Percentiles rank a stretch among this genome's conserved stretches.
Evolutionary conservation across 2,888 invertebrate genomes (phyloP).

Genomic region (Electrophaes corylata): DNA sequence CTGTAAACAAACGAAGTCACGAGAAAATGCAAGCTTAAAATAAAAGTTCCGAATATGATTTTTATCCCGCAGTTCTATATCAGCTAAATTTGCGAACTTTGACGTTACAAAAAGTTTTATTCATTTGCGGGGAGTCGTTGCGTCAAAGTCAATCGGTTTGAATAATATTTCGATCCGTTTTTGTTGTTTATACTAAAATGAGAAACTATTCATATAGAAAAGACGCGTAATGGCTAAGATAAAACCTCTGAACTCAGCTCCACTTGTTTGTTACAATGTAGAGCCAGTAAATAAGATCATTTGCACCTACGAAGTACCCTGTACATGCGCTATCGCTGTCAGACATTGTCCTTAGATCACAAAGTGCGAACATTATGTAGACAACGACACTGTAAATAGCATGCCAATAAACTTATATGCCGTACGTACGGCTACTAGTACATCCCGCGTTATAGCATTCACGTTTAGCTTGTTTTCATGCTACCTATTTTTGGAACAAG

Average conservation of each 20-base stretch:
- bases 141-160: too few relatives aligned
- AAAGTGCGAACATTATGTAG: constrained; percentile 44
- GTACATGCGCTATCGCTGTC: constrained; percentile 25
- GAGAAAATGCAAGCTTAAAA: too few relatives aligned
- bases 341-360: constrained; percentile 34
- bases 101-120: background rate
- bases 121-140: background rate
- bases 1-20: too few relatives aligned
- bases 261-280: constrained; percentile 15
- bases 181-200: background rate
- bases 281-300: constrained; percentile 21
- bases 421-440: background rate
- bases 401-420: constrained; percentile 12
- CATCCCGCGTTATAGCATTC: too few relatives aligned
- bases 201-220: background rate
- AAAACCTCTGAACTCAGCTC: background rate
- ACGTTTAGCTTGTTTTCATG: too few relatives aligned
- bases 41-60: background rate
- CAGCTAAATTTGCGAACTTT: background rate
- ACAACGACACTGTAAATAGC: constrained; percentile 19
- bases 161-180: constrained; percentile 3
- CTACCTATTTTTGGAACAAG: too few relatives aligned
- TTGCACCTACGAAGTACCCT: constrained; percentile 16
- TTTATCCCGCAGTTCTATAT: background rate
- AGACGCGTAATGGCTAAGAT: too few relatives aligned